Evolutionary conservation across 2,113 vertebrate species (phyloP).

Genomic region (Mirounga angustirostris): DNA sequence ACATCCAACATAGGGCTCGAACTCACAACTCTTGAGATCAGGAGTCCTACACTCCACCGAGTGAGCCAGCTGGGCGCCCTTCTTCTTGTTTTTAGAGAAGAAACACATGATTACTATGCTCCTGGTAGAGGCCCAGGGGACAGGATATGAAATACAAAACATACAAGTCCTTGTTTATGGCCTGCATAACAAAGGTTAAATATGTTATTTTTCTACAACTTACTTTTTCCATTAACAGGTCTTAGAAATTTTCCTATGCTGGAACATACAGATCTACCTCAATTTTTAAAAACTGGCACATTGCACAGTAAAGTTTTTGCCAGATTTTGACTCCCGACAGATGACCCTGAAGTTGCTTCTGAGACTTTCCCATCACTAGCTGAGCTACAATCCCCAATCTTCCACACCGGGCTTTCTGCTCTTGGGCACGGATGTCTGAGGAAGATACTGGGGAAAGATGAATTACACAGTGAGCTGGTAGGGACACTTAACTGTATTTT

Average conservation of each 20-base stretch:
- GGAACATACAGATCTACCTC: no score
- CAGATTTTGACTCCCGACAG: neutral
- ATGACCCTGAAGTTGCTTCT: neutral
- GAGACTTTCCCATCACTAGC: neutral
- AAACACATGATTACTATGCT: neutral
- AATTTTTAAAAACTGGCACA: neutral
- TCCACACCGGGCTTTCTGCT: neutral
- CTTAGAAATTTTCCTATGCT: neutral
- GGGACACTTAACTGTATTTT: no score
- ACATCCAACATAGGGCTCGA: neutral
- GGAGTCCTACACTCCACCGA: neutral
- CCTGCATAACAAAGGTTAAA: neutral
- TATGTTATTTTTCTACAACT: neutral
- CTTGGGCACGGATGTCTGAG: neutral
- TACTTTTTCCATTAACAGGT: neutral
- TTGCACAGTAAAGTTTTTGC: neutral
- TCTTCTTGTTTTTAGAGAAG: neutral
- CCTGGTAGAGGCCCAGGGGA: accelerated
- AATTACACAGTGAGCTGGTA: neutral
- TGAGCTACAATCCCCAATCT: neutral
- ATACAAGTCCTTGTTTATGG: no score
- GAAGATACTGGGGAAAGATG: neutral
- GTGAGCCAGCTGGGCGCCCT: neutral
- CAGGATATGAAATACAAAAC: neutral
- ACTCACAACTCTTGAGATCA: neutral